phyloP scores from a whole-genome alignment of 2,113 vertebrate genomes.

The Pandion haliaetus region DNA sequence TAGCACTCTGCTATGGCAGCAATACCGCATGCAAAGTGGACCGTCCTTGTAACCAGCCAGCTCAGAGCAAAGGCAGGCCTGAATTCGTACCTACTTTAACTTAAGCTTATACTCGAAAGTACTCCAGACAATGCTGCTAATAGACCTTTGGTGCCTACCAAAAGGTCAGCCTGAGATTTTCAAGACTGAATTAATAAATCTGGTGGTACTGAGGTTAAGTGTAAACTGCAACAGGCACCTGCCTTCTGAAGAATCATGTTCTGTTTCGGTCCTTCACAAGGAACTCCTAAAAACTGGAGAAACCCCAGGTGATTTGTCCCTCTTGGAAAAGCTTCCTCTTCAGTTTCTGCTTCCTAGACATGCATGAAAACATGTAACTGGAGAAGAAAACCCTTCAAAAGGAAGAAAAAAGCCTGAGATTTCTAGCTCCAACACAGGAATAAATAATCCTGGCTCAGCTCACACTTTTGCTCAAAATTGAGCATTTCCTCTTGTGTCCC shows the following conservation, averaged over 20 bases:
- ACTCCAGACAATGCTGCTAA: background rate
- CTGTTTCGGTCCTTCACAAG: background rate
- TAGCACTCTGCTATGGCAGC: background rate
- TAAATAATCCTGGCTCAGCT: conserved; percentile 22
- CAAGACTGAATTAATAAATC: background rate
- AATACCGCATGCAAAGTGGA: background rate
- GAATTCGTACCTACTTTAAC: background rate
- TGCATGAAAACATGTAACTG: background rate
- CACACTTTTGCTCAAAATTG: background rate
- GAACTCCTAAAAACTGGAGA: background rate
- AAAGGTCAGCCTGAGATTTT: background rate
- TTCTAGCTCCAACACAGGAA: background rate
- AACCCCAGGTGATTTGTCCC: background rate
- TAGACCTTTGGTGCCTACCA: background rate
- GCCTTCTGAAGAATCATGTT: background rate
- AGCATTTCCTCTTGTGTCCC: conserved; percentile 11
- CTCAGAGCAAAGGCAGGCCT: background rate
- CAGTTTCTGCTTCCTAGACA: background rate
- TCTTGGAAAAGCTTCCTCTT: background rate
- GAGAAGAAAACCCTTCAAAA: background rate
- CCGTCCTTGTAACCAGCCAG: background rate
- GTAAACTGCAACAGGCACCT: background rate
- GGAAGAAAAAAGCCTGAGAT: background rate
- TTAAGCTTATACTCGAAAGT: background rate
- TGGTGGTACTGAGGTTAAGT: background rate